phyloP scores from a whole-genome alignment of 2,888 invertebrate genomes.

The Epicampocera succincta region DNA sequence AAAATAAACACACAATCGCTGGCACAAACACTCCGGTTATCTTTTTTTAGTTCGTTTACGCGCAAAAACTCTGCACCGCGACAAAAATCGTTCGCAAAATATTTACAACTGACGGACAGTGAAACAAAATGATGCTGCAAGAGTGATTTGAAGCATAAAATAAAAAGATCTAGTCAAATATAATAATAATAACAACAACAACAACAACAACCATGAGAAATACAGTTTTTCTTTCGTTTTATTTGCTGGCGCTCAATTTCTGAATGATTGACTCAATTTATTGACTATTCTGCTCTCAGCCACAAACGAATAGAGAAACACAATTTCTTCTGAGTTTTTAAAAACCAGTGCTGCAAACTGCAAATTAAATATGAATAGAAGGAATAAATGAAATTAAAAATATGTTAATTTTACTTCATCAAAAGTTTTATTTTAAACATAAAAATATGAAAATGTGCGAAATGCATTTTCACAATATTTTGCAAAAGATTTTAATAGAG shows the following conservation, averaged over 20 bases:
- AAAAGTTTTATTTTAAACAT: no score
- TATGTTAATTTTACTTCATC: no score
- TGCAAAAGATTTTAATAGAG: no score
- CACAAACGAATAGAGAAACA: neutral
- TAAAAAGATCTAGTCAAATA: conserved; percentile 54
- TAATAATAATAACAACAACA: conserved; percentile 15
- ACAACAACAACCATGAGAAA: conserved; percentile 40
- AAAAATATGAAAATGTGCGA: no score
- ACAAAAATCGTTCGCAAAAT: conserved; percentile 79
- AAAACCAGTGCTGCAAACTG: conserved; percentile 16
- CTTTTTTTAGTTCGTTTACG: conserved; percentile 48
- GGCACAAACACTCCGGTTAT: conserved; percentile 33
- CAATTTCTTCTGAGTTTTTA: conserved; percentile 5
- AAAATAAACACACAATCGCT: conserved; percentile 31
- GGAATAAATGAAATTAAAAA: no score
- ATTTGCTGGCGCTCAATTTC: conserved; percentile 45
- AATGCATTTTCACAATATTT: no score
- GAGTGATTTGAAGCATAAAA: conserved; percentile 47
- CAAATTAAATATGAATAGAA: no score
- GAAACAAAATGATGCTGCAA: conserved; percentile 65
- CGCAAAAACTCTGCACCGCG: conserved; percentile 60
- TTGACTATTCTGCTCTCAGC: conserved; percentile 6
- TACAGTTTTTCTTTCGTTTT: conserved; percentile 38
- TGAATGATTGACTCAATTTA: conserved; percentile 48
- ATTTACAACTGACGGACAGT: conserved; percentile 74